Percentiles rank a stretch among this genome's conserved stretches.
These are phyloP conservation scores for Girardia tigrina DNA, from an alignment of 2,888 invertebrate genomes.

Conservation along the genomic window DNA sequence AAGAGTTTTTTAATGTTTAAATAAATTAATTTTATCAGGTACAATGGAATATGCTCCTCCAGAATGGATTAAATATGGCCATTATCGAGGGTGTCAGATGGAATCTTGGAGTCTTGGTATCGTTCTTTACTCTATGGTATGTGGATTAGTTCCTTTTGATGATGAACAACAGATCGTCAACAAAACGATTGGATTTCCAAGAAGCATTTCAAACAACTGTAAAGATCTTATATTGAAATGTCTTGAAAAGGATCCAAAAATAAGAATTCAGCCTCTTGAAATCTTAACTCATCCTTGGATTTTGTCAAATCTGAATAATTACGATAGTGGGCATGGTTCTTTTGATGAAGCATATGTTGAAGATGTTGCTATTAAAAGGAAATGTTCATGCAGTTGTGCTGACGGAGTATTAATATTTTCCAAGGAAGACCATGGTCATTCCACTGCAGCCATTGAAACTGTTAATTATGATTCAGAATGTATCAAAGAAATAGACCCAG, in stretches of 20 bases:
- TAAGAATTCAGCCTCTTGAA: neutral
- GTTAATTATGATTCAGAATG: neutral
- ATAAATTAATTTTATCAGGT: conserved; percentile 54
- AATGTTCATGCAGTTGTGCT: neutral
- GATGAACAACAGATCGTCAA: conserved; percentile 54
- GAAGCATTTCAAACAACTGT: conserved; percentile 27
- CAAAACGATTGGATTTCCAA: conserved; percentile 46
- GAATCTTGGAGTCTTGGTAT: conserved; percentile 58
- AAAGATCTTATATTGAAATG: neutral
- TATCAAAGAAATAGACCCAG: neutral
- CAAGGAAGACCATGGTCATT: neutral
- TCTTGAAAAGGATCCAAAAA: neutral
- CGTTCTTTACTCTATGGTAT: conserved; percentile 57
- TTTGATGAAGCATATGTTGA: neutral
- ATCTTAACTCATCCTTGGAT: neutral
- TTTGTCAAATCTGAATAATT: neutral
- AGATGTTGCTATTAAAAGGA: neutral
- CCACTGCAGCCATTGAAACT: neutral
- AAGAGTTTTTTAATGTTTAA: too few species aligned
- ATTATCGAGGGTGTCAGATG: conserved; percentile 55
- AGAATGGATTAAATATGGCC: conserved; percentile 55
- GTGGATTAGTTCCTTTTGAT: conserved; percentile 59
- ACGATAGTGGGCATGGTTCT: neutral
- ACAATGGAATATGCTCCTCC: conserved; percentile 58
- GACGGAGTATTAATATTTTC: neutral